phyloP scores from a whole-genome alignment of 2,113 vertebrate genomes.

The Plectropomus leopardus region DNA sequence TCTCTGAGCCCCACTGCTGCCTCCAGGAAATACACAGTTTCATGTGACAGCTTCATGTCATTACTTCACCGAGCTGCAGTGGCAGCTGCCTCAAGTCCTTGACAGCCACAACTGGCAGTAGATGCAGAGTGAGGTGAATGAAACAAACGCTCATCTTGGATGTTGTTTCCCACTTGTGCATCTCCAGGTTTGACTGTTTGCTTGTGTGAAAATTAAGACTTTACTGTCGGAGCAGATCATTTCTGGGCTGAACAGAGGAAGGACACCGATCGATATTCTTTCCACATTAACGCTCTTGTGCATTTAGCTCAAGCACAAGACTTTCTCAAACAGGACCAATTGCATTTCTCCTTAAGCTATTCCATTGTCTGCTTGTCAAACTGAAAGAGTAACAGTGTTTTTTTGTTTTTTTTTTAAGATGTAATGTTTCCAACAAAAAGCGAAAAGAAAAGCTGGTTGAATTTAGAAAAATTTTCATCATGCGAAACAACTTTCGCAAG shows the following conservation, averaged over 20 bases:
- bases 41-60: constrained; percentile 14
- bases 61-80: not conserved
- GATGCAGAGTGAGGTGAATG: not conserved
- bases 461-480: not conserved
- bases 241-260: not conserved
- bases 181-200: not conserved
- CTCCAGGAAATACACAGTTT: constrained; percentile 35
- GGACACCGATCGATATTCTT: constrained; percentile 32
- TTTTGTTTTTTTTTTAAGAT: too few relatives aligned
- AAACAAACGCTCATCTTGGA: constrained; percentile 1
- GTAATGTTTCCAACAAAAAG: not conserved
- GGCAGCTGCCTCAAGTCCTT: constrained; percentile 7
- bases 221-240: not conserved
- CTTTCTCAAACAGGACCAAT: constrained; percentile 17
- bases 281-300: not conserved
- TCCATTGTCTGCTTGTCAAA: not conserved
- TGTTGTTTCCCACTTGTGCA: not conserved
- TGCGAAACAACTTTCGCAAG: not conserved
- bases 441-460: not conserved
- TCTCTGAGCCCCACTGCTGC: constrained; percentile 10
- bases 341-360: not conserved
- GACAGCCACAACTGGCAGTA: not conserved
- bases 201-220: not conserved
- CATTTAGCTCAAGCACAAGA: constrained; percentile 24
- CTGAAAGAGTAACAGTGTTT: not conserved